Conservation (phyloP, 2,797 vertebrate genomes). For the Cyclura pinguis region DNA sequence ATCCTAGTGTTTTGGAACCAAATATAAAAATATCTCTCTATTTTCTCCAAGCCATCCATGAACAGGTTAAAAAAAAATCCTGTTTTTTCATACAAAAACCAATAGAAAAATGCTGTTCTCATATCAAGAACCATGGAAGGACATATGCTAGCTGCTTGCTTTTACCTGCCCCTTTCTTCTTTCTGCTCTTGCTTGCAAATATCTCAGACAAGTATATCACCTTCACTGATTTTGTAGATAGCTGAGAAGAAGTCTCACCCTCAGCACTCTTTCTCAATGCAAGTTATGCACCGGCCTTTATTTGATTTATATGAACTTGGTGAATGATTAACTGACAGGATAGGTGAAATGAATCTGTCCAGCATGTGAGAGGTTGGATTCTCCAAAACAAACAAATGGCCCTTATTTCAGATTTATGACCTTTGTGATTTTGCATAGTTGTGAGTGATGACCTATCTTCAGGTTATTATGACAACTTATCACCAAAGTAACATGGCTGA, state of each 20-base stretch:
- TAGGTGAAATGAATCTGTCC: slow-evolving; percentile 74
- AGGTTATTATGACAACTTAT: slow-evolving; percentile 70
- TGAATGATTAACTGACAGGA: slow-evolving; percentile 72
- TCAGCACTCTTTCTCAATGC: slow-evolving; percentile 51
- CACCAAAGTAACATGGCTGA: slow-evolving; percentile 61
- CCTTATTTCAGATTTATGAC: slow-evolving; percentile 72
- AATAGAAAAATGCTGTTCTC: background rate
- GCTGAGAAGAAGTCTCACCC: slow-evolving; percentile 49
- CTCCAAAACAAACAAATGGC: slow-evolving; percentile 70
- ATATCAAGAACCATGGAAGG: background rate
- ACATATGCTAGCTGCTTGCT: background rate
- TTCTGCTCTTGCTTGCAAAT: slow-evolving; percentile 32
- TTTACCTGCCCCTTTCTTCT: background rate
- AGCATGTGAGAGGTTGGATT: slow-evolving; percentile 67
- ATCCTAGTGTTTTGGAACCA: background rate
- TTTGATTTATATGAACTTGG: slow-evolving; percentile 70
- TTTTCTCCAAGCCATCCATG: background rate
- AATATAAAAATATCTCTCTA: background rate
- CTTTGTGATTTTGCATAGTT: slow-evolving; percentile 56
- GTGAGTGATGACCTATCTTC: slow-evolving; percentile 70
- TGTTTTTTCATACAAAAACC: background rate
- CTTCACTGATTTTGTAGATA: slow-evolving; percentile 22
- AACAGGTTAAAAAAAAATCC: background rate
- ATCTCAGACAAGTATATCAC: slow-evolving; percentile 6
- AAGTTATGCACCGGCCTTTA: slow-evolving; percentile 52